phyloP scores from a whole-genome alignment of 2,113 vertebrate genomes.

The Mus pahari region DNA sequence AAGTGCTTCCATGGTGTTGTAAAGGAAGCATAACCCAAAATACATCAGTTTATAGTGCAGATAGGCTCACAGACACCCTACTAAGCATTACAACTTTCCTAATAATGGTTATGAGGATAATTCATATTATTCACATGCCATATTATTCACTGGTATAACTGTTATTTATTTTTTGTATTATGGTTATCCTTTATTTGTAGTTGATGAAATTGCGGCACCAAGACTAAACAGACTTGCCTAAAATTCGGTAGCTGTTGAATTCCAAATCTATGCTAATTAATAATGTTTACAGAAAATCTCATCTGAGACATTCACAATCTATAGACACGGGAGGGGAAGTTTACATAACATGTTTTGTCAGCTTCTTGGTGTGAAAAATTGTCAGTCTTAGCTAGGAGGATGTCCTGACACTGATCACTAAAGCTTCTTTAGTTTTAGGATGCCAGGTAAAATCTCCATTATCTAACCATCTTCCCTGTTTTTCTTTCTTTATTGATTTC shows the following conservation, averaged over 20 bases:
- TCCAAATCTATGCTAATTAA: neutral
- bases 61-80: neutral
- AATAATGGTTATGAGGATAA: neutral
- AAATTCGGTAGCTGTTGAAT: neutral
- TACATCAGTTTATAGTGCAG: no score
- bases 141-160: neutral
- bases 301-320: neutral
- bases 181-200: neutral
- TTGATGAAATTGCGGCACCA: neutral
- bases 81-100: neutral
- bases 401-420: neutral
- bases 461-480: neutral
- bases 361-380: neutral
- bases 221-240: neutral
- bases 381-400: neutral
- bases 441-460: neutral
- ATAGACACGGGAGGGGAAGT: neutral
- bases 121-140: neutral
- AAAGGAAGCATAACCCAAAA: neutral
- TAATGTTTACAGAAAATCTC: neutral
- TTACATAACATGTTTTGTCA: neutral
- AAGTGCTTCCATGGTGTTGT: neutral
- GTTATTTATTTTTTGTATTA: neutral
- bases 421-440: neutral
- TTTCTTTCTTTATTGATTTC: neutral